These are phyloP conservation scores for Actinernus sp. DNA, from an alignment of 92 coral and sea anemone genomes.

Conservation along the genomic window DNA sequence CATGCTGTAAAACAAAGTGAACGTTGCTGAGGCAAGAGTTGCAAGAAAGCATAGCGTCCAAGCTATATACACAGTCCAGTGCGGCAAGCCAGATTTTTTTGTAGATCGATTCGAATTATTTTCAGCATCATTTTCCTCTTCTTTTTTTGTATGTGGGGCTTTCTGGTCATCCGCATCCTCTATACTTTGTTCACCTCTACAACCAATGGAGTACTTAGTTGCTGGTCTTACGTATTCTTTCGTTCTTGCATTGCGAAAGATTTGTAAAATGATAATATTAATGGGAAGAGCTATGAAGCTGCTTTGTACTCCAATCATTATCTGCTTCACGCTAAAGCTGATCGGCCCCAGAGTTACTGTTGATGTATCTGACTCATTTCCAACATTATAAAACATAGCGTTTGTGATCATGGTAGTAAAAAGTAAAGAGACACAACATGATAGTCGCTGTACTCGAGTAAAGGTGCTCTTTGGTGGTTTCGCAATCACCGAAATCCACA, in stretches of 20 bases:
- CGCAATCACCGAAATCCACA: conserved; percentile 79
- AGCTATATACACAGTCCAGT: conserved; percentile 69
- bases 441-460: conserved; percentile 81
- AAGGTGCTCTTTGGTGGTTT: conserved; percentile 83
- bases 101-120: background rate
- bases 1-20: conserved; percentile 75
- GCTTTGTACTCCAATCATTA: conserved; percentile 80
- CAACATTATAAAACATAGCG: conserved; percentile 84
- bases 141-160: background rate
- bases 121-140: background rate
- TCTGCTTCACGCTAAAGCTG: conserved; percentile 50
- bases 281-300: conserved; percentile 65
- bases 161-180: background rate
- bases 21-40: conserved; percentile 28
- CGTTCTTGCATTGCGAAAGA: conserved; percentile 57
- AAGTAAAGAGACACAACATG: conserved; percentile 73
- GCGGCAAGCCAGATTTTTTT: conserved; percentile 54
- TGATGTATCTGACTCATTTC: conserved; percentile 51
- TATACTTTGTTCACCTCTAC: background rate
- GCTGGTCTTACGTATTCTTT: conserved; percentile 7
- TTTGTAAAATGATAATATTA: conserved; percentile 48
- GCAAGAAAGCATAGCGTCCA: conserved; percentile 48
- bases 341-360: conserved; percentile 73
- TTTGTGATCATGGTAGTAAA: conserved; percentile 80
- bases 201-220: conserved; percentile 5